A percentile compares a stretch with the other conserved stretches of the same genome.
Evolutionary conservation across 2,113 vertebrate genomes (phyloP).

Genomic region (Zootoca vivipara): DNA sequence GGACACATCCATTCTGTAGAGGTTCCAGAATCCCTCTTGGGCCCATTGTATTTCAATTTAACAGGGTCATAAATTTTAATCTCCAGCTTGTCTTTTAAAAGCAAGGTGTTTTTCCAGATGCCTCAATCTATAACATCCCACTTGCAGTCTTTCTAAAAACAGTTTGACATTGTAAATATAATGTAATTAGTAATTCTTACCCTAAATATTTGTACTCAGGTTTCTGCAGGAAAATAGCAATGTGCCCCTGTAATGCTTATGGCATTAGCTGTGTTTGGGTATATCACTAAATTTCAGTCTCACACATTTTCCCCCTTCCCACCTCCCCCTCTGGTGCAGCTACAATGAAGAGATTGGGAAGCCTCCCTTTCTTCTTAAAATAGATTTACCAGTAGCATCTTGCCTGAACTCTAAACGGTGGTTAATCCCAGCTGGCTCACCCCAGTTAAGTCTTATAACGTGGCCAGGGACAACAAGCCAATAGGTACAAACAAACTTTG

Average conservation of each 20-base stretch:
- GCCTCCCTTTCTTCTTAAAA: not conserved
- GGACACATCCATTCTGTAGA: not conserved
- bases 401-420: too few relatives aligned
- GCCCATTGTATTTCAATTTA: not conserved
- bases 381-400: too few relatives aligned
- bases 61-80: not conserved
- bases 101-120: not conserved
- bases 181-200: not conserved
- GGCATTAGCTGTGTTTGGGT: not conserved
- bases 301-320: too few relatives aligned
- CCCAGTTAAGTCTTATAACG: too few relatives aligned
- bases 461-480: too few relatives aligned
- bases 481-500: too few relatives aligned
- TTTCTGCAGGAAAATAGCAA: not conserved
- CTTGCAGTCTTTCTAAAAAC: not conserved
- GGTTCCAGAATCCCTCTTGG: not conserved
- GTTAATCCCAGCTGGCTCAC: too few relatives aligned
- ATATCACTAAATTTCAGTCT: too few relatives aligned
- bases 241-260: too few relatives aligned
- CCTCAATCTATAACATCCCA: not conserved
- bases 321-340: too few relatives aligned
- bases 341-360: too few relatives aligned
- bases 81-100: not conserved
- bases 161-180: not conserved
- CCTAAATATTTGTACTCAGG: not conserved